These are phyloP conservation scores for Meghimatium bilineatum DNA, from an alignment of 2,888 invertebrate genomes.

Conservation along the genomic window DNA sequence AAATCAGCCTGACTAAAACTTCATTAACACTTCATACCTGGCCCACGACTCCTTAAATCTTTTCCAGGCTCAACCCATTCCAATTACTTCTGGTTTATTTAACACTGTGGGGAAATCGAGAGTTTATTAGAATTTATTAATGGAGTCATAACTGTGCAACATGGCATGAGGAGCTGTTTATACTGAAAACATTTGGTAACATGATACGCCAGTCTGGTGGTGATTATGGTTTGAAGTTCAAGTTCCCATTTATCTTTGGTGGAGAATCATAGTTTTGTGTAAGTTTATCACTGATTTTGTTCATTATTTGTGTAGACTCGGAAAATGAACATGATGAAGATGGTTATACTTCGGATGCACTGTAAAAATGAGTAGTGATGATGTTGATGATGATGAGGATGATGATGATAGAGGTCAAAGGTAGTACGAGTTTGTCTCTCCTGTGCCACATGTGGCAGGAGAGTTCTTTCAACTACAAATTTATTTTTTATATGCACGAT, in stretches of 20 bases:
- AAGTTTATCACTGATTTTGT: background rate
- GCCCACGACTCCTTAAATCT: background rate
- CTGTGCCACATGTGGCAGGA: no score
- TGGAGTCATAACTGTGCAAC: slow-evolving; percentile 11
- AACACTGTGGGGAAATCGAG: slow-evolving; percentile 29
- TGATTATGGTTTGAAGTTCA: background rate
- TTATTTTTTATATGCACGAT: no score
- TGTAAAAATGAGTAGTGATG: no score
- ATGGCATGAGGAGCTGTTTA: slow-evolving; percentile 5
- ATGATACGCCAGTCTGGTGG: background rate
- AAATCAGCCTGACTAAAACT: background rate
- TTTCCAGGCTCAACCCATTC: background rate
- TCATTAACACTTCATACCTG: background rate
- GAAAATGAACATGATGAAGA: background rate
- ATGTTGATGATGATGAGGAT: no score
- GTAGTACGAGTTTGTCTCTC: no score
- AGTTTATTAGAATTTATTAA: slow-evolving; percentile 26
- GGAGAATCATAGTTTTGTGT: background rate
- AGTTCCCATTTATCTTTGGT: background rate
- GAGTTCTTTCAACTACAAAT: no score
- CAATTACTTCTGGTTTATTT: slow-evolving; percentile 34
- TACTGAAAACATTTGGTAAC: slow-evolving; percentile 27
- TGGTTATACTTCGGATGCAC: no score
- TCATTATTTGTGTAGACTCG: background rate
- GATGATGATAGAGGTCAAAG: no score